Base-by-base conservation (phyloP, 1,140 invertebrate species). In the Amphibalanus amphitrite region DNA sequence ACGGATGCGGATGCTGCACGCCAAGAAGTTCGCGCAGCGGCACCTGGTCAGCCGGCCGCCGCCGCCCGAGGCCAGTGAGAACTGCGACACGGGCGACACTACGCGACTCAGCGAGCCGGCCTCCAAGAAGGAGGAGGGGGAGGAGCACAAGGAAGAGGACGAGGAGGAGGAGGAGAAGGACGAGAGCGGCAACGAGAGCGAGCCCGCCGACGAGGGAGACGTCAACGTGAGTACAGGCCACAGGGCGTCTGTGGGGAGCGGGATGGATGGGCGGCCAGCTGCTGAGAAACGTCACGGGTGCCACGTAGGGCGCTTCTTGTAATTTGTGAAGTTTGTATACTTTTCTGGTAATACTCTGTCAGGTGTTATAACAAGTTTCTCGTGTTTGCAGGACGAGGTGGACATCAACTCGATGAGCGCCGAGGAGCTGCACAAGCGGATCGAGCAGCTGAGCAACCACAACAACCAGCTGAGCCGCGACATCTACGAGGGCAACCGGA, bases 391-490 rank as follows among this genome's bases (percentile, higher is more conserved):
- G 65, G 65, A 67, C 65, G 38, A 71, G 25, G 40, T 23, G 64
- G 68, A 20, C 73, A 25, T 69, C 20, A 70, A 40, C 33, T 26
- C 65, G 3, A 67, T 67, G 65, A 38, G 28, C 68, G 64, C 40
- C 71, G 90, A 92, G 75, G 89, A 92, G 76, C 77, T 92, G 25
- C 84, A 86, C 3, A 86, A 89, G 71, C 91, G 92, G 77, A 80
- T 92, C 71, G 90, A 92, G 74, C 89, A 89, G 79, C 78, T 91
- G 6, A 78, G 88, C 25, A 85, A 89, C 30, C 86, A 89, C 69
- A 89, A 87, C 0, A 86, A 90, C 69, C 86, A 87, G 71, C 89
- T 90, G 74, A 79, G 91, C 73, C 89, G 92, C 73, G 88, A 90
- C 75, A 81, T 95, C 47, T 88, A 89, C 64, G 85, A 87, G 69